Evolutionary conservation across 92 coral and sea anemone species (phyloP), one percentile per base, ranked within the genome.

Genomic region (Anthopleura xanthogrammica): DNA sequence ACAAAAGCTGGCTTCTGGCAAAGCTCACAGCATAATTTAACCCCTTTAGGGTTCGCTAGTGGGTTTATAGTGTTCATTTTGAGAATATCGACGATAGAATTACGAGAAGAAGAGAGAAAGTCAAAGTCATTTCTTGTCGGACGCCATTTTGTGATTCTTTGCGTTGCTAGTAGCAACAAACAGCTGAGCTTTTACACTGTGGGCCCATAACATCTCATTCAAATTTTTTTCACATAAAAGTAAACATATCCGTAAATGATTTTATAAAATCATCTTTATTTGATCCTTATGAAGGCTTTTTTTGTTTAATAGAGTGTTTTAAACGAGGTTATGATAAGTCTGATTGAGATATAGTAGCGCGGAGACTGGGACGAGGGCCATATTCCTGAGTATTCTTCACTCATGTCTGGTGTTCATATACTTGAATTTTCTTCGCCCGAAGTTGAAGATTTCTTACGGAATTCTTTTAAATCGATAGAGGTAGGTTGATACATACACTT

Each of bases 1-100:
- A 89, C 97, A 86, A 96, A 96, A 23, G 99, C 99, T 41, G 99
- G 99, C 82, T 96, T 96, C 86, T 94, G 98, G 23, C 99, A 96
- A 68, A 96, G 84, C 50, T 96, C 99, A 83, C 99, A 96, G 66
- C 90, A 85, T 39, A 96, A 91, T 81, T 96, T 96, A 40, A 96
- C 98, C 77, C 99, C 99, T 80, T 92, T 96, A 12, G 97, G 99
- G 81, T 94, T 96, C 20, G 98, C 98, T 78, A 96, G 88, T 60
- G 99, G 99, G 83, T 96, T 96, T 39, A 96, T 90, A 57, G 98
- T 89, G 79, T 91, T 89, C 98, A 94, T 94, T 41, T 83, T 84
- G 72, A 23, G 22, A 14, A 76, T n/a, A 62, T 62, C 70, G 70
- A 20, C 29, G 12, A 20, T 62, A 62, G 20, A 62, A 62, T 62